Conservation (phyloP, 2,113 vertebrate species). For the Entomyzon cyanotis region DNA sequence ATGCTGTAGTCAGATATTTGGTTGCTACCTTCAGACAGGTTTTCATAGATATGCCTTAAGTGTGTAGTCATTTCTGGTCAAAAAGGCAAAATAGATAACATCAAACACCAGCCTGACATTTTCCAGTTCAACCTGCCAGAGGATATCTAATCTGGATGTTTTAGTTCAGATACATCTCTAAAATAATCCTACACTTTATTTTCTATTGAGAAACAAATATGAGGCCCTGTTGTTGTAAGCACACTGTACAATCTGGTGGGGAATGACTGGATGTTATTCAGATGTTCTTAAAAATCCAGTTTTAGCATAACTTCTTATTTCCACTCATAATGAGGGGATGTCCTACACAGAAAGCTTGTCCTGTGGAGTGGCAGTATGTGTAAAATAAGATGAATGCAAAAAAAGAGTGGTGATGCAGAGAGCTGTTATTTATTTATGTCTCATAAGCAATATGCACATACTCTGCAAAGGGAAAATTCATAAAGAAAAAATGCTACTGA, state of each 20-base stretch:
- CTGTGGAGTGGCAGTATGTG: not conserved
- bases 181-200: not conserved
- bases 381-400: not conserved
- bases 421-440: not conserved
- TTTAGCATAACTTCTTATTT: not conserved
- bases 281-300: not conserved
- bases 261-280: not conserved
- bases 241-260: not conserved
- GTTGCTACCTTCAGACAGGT: not conserved
- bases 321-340: not conserved
- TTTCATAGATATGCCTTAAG: not conserved
- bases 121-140: not conserved
- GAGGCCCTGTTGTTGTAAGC: not conserved
- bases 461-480: not conserved
- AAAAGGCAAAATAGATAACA: not conserved
- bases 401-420: not conserved
- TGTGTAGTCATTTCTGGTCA: not conserved
- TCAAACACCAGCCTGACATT: not conserved
- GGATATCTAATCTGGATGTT: not conserved
- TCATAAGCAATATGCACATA: not conserved
- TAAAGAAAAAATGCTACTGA: not conserved
- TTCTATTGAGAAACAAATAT: not conserved
- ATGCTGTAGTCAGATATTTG: not conserved
- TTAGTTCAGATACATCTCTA: not conserved
- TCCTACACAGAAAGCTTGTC: not conserved